phyloP scores from a whole-genome alignment of 2,888 invertebrate species.

The Drosophila robusta region DNA sequence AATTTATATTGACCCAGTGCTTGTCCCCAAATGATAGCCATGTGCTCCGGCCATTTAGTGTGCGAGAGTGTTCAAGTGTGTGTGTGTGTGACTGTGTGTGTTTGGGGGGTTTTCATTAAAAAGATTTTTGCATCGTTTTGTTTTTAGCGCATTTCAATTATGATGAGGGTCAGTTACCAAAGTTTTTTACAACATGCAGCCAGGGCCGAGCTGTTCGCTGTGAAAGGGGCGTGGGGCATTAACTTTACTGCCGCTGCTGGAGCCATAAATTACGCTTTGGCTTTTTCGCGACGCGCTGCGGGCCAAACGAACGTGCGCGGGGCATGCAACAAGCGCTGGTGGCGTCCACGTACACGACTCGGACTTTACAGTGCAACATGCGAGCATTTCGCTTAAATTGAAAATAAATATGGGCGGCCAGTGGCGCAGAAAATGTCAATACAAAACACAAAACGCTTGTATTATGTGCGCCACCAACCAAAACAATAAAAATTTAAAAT shows the following conservation, averaged over 20 bases:
- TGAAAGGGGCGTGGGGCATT: conserved; percentile 39
- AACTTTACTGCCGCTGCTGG: conserved; percentile 58
- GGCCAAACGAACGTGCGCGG: conserved; percentile 10
- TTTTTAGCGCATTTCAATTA: conserved; percentile 67
- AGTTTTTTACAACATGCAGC: conserved; percentile 40
- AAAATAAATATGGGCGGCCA: conserved; percentile 58
- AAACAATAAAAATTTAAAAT: conserved; percentile 14
- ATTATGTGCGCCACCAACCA: conserved; percentile 5
- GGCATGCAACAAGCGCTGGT: conserved; percentile 60
- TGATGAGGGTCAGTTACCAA: conserved; percentile 66
- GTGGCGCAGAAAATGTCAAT: conserved; percentile 55
- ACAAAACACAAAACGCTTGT: conserved; percentile 34
- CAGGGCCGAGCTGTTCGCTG: conserved; percentile 5
- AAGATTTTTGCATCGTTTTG: conserved; percentile 51
- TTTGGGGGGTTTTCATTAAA: conserved; percentile 36
- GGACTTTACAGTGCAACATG: conserved; percentile 38
- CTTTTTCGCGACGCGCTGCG: conserved; percentile 3
- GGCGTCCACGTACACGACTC: conserved; percentile 1
- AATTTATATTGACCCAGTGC: conserved; percentile 38
- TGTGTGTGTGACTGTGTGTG: background rate
- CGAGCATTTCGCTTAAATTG: conserved; percentile 66
- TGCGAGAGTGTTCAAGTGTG: background rate
- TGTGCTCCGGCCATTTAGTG: conserved; percentile 17
- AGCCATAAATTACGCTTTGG: conserved; percentile 60
- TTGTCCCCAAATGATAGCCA: conserved; percentile 28